These are phyloP conservation scores for Battus philenor DNA, from an alignment of 1,140 invertebrate genomes.

Conservation along the genomic window DNA sequence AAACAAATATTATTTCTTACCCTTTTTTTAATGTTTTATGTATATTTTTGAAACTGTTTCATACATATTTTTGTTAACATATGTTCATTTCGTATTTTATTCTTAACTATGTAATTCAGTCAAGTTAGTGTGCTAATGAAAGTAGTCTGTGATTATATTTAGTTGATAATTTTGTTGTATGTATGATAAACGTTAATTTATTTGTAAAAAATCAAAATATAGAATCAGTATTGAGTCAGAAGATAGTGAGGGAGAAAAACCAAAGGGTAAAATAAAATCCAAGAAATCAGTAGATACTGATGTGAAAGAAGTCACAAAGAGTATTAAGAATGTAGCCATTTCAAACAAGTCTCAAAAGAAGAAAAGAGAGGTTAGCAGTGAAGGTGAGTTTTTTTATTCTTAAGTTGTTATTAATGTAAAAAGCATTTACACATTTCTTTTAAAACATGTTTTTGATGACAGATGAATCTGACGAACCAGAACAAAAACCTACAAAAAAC, in stretches of 20 bases:
- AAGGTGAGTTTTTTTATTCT: slow-evolving; percentile 39
- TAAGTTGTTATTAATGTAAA: neutral
- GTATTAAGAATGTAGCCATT: slow-evolving; percentile 70
- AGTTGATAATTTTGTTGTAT: no score
- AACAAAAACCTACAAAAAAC: slow-evolving; percentile 63
- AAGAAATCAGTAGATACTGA: slow-evolving; percentile 72
- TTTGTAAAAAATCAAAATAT: no score
- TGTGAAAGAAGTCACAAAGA: slow-evolving; percentile 71
- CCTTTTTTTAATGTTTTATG: no score
- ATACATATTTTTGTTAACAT: no score
- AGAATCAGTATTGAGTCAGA: slow-evolving; percentile 72
- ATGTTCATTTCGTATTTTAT: no score
- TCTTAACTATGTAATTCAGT: no score
- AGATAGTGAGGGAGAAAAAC: slow-evolving; percentile 68
- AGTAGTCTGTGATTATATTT: no score
- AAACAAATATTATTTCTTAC: no score
- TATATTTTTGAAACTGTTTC: no score
- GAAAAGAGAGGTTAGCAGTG: slow-evolving; percentile 53
- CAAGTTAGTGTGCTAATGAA: no score
- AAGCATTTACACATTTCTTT: slow-evolving; percentile 1
- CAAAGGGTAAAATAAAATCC: slow-evolving; percentile 70
- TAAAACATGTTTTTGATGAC: neutral
- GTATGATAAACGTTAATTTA: no score
- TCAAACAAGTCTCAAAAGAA: slow-evolving; percentile 74
- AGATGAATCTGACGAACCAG: slow-evolving; percentile 70